Evolutionary conservation across 1,140 invertebrate species (phyloP).

Genomic region (Drosophila miranda): DNA sequence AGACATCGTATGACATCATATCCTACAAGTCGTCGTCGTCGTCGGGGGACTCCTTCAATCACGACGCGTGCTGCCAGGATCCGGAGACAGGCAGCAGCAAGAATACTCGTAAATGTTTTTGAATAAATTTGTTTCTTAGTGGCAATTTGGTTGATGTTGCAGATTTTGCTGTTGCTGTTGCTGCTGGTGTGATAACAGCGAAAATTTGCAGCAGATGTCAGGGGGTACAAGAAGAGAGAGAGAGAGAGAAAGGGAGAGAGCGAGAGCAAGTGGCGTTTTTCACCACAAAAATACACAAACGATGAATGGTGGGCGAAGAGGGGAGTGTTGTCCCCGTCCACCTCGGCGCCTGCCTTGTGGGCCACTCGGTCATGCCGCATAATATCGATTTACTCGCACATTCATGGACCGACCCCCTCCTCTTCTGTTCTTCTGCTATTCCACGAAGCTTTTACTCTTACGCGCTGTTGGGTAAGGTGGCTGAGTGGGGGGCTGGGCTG

Average conservation of each 20-base stretch:
- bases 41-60: conserved; percentile 34
- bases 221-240: neutral
- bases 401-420: neutral
- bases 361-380: conserved; percentile 79
- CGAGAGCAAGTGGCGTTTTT: conserved; percentile 55
- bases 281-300: conserved; percentile 63
- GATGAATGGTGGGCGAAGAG: conserved; percentile 30
- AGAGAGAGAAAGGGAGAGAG: neutral
- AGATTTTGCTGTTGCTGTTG: conserved; percentile 22
- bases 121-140: conserved; percentile 68
- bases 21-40: conserved; percentile 31
- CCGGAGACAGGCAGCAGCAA: conserved; percentile 48
- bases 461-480: conserved; percentile 68
- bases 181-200: conserved; percentile 66
- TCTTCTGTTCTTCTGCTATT: neutral
- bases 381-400: conserved; percentile 70
- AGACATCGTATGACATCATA: too few relatives aligned
- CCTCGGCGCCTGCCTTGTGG: conserved; percentile 52
- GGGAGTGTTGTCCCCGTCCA: conserved; percentile 1
- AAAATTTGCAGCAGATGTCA: conserved; percentile 54
- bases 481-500: neutral
- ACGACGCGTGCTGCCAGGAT: too few relatives aligned
- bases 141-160: conserved; percentile 29
- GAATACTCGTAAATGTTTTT: conserved; percentile 50
- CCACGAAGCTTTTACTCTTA: conserved; percentile 53